Evolutionary conservation across 2,888 invertebrate genomes (phyloP).

Genomic region (Lasioglossum oenotherae): DNA sequence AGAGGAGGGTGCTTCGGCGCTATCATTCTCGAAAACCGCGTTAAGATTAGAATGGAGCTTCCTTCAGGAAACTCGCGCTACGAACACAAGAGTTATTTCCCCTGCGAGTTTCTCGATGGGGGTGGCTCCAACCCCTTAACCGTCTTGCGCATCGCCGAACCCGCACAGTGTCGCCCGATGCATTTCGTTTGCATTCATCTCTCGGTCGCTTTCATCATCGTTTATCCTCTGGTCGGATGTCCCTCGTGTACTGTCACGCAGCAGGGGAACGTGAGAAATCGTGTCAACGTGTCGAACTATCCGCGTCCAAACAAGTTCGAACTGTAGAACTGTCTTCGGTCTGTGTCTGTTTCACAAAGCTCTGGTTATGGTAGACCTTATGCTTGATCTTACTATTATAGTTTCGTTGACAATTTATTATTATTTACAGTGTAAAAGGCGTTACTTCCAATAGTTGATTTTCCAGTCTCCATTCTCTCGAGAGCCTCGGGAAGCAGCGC

Average conservation of each 20-base stretch:
- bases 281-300: constrained; percentile 2
- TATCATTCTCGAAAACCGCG: background rate
- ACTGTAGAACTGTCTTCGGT: background rate
- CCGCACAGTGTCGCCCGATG: constrained; percentile 42
- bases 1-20: background rate
- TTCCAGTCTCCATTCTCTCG: background rate
- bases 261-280: constrained; percentile 3
- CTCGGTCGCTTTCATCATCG: constrained; percentile 26
- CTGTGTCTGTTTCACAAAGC: background rate
- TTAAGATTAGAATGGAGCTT: background rate
- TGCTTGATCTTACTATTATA: too few relatives aligned
- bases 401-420: background rate
- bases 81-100: constrained; percentile 2
- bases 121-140: constrained; percentile 6
- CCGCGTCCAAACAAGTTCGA: background rate
- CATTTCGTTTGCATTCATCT: constrained; percentile 54
- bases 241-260: background rate
- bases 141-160: constrained; percentile 49
- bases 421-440: background rate
- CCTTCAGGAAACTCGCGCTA: background rate
- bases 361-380: too few relatives aligned
- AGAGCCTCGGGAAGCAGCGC: background rate
- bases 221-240: background rate
- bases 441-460: background rate
- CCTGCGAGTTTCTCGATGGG: background rate